These are phyloP conservation scores for Macrosiphum euphorbiae DNA, from an alignment of 2,888 invertebrate genomes.

Conservation along the genomic window DNA sequence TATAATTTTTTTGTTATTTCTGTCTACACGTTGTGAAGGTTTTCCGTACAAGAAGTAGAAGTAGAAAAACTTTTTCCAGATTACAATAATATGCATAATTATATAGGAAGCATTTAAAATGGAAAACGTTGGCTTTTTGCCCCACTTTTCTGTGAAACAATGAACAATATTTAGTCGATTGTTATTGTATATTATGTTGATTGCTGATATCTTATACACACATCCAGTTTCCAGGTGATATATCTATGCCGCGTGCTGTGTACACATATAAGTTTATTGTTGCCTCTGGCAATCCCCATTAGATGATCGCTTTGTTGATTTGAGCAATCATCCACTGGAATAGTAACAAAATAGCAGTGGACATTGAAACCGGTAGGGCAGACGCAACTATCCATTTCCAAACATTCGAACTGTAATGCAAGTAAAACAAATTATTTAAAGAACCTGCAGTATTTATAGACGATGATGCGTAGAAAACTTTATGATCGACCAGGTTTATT, in stretches of 20 bases:
- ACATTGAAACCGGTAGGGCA: slow-evolving; percentile 84
- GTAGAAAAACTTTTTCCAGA: not conserved
- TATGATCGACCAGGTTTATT: not conserved
- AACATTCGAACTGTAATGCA: slow-evolving; percentile 73
- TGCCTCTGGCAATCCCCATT: not conserved
- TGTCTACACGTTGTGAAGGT: not conserved
- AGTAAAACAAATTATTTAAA: slow-evolving; percentile 22
- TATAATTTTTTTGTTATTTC: not conserved
- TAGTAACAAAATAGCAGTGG: slow-evolving; percentile 78
- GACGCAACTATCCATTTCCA: slow-evolving; percentile 85
- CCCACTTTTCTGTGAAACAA: not conserved
- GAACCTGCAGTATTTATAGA: not conserved
- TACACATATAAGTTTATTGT: not conserved
- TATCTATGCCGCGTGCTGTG: not conserved
- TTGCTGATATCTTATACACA: not conserved
- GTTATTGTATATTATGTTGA: not conserved
- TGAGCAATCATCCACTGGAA: slow-evolving; percentile 68
- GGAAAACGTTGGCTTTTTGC: not conserved
- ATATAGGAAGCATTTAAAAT: not conserved
- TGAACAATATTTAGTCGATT: not conserved
- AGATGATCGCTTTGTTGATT: slow-evolving; percentile 65
- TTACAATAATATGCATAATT: not conserved
- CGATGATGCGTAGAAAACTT: not conserved
- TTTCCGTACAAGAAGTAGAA: no score
- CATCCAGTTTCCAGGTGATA: not conserved